phyloP scores from a whole-genome alignment of 2,888 invertebrate species.

The Cyclophora albipunctata region DNA sequence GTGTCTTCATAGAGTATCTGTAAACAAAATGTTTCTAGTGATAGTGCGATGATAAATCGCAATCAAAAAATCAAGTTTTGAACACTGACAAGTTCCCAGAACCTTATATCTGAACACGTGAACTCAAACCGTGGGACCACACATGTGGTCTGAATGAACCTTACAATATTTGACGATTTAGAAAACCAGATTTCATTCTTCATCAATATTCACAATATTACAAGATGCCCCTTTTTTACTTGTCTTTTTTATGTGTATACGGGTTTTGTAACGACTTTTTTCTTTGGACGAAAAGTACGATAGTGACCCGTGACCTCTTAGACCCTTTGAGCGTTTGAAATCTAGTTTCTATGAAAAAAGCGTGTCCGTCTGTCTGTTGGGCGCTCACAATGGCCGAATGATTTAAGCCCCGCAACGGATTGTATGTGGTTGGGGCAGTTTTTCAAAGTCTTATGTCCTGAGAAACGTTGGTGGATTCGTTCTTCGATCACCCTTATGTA shows the following conservation, averaged over 20 bases:
- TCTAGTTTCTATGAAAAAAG: constrained; percentile 69
- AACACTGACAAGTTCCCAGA: constrained; percentile 39
- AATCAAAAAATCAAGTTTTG: constrained; percentile 41
- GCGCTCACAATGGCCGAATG: constrained; percentile 43
- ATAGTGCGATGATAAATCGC: constrained; percentile 6
- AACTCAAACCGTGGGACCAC: constrained; percentile 64
- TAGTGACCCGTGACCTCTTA: constrained; percentile 63
- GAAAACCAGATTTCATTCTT: constrained; percentile 71
- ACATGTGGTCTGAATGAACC: constrained; percentile 49
- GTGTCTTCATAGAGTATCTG: neutral
- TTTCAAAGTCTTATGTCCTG: constrained; percentile 11
- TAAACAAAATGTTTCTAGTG: too few species aligned
- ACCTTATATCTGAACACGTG: constrained; percentile 43
- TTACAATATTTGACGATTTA: constrained; percentile 44
- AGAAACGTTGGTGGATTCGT: constrained; percentile 4
- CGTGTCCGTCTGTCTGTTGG: constrained; percentile 46
- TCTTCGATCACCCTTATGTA: constrained; percentile 8
- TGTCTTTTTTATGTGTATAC: constrained; percentile 42
- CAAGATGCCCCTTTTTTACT: constrained; percentile 67
- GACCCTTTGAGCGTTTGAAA: constrained; percentile 59
- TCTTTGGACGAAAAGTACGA: constrained; percentile 60
- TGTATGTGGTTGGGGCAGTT: constrained; percentile 46
- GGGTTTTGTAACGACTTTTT: constrained; percentile 68
- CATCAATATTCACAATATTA: constrained; percentile 76
- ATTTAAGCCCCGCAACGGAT: constrained; percentile 40